Base-by-base conservation (phyloP, 2,797 vertebrate genomes). In the Sebastes minor region DNA sequence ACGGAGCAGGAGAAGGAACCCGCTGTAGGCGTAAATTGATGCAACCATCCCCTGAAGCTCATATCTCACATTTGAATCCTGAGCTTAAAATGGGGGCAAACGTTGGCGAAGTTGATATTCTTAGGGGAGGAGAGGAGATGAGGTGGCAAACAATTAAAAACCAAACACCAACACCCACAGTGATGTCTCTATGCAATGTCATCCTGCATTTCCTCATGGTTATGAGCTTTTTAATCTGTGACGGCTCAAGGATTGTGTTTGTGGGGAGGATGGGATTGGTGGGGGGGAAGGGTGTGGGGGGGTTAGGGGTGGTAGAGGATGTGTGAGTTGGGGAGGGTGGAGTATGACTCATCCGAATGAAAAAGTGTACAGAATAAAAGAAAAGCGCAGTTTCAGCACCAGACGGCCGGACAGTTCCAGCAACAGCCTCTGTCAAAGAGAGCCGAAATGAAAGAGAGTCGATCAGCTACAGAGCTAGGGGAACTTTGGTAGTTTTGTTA, bases 211-310 rank as follows among this genome's bases (percentile, higher is more conserved):
- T 85, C 78, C 83, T 88, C 30, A 18, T 10, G 33, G 61, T 77
- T 84, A 82, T 72, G 87, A 91, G 89, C 81, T 84, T 90, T 90
- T 88, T 90, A 92, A 91, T 94, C 86, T 88, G 74, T 67, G 79
- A 76, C 71, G 60, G 83, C 69, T 91, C 74, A 83, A 85, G 75
- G 82, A 89, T 78, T 69, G 82, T 69, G 70, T 81, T 66, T 80
- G 74, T 59, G 73, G 74, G 63, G 70, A 4, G 60, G 25, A 56
- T n/a, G 63, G 52, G 74, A 56, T 25, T 53, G 75, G 13, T 4
- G 13, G 69, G 10, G 5, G 73, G 5, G 13, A 2, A 1, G 35
- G 13, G 2, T 33, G 12, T 7, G 10, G 6, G 13, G 77, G 33
- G 9, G 32, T 4, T 65, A 66, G 53, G 38, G 38, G 25, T 25